Conservation (phyloP, 2,888 invertebrate species). For the Arrhopalites spinosus region DNA sequence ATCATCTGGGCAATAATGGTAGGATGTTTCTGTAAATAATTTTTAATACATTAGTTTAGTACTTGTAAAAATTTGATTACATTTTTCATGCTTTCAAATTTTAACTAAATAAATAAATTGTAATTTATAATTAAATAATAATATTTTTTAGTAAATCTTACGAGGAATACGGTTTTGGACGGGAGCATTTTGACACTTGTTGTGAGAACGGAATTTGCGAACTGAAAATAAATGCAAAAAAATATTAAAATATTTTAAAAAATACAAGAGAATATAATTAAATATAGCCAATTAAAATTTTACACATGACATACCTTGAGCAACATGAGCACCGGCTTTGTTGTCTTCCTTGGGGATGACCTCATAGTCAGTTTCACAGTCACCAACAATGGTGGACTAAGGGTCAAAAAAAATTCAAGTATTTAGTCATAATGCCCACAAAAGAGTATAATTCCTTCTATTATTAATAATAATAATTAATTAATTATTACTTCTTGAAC, state of each 20-base stretch:
- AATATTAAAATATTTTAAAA: too few species aligned
- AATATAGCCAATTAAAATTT: neutral
- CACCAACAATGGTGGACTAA: conserved; percentile 54
- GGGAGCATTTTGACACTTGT: conserved; percentile 46
- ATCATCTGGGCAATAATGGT: conserved; percentile 47
- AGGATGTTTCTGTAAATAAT: too few species aligned
- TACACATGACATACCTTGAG: neutral
- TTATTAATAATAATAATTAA: too few species aligned
- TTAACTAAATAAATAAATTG: too few species aligned
- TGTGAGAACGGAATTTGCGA: conserved; percentile 52
- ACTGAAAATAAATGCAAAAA: conserved; percentile 15
- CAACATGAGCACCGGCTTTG: conserved; percentile 36
- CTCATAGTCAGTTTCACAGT: conserved; percentile 53
- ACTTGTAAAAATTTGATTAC: too few species aligned
- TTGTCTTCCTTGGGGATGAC: conserved; percentile 43
- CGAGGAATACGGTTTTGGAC: conserved; percentile 47
- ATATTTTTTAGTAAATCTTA: too few species aligned
- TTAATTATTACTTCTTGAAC: conserved; percentile 44
- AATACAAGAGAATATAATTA: neutral
- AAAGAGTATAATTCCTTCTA: too few species aligned
- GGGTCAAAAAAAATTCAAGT: conserved; percentile 18
- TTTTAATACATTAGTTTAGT: too few species aligned
- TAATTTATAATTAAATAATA: too few species aligned
- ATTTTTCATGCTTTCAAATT: too few species aligned
- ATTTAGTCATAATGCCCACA: neutral